These are phyloP conservation scores for Lethocerus indicus DNA, from an alignment of 1,140 invertebrate species.

Conservation along the genomic window DNA sequence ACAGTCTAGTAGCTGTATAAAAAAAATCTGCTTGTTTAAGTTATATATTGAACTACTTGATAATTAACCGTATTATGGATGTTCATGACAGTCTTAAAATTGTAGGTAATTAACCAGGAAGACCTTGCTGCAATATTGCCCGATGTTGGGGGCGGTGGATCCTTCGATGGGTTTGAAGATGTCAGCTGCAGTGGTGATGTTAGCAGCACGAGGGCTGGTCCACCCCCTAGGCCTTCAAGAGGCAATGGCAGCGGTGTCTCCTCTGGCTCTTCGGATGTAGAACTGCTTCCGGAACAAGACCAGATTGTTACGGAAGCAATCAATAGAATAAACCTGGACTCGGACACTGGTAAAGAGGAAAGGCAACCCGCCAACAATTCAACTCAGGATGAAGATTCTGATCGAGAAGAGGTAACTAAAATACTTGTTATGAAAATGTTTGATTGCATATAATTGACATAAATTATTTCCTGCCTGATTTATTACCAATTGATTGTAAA, in stretches of 20 bases:
- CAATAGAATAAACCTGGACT: conserved; percentile 20
- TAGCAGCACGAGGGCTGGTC: conserved; percentile 1
- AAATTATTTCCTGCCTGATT: too few species aligned
- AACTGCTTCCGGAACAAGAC: conserved; percentile 32
- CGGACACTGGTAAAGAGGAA: conserved; percentile 36
- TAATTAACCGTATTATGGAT: too few species aligned
- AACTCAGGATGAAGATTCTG: conserved; percentile 21
- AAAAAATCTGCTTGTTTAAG: too few species aligned
- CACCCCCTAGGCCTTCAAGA: conserved; percentile 1
- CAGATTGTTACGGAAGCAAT: conserved; percentile 50
- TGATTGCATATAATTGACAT: too few species aligned
- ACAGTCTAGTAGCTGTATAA: too few species aligned
- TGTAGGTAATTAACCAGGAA: conserved; percentile 43
- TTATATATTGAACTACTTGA: too few species aligned
- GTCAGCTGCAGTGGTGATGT: conserved; percentile 10
- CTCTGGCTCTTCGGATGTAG: conserved; percentile 38
- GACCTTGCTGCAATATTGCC: conserved; percentile 47
- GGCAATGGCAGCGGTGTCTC: background rate
- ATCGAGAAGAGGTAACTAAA: conserved; percentile 24
- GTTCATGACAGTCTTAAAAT: too few species aligned
- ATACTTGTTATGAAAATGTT: conserved; percentile 2
- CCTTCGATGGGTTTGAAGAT: conserved; percentile 42
- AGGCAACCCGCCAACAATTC: conserved; percentile 29
- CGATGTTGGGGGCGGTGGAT: conserved; percentile 34
- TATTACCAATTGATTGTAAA: too few species aligned